Evolutionary conservation across 2,888 invertebrate genomes (phyloP).

Genomic region (Sinodicranocentrus sp.): DNA sequence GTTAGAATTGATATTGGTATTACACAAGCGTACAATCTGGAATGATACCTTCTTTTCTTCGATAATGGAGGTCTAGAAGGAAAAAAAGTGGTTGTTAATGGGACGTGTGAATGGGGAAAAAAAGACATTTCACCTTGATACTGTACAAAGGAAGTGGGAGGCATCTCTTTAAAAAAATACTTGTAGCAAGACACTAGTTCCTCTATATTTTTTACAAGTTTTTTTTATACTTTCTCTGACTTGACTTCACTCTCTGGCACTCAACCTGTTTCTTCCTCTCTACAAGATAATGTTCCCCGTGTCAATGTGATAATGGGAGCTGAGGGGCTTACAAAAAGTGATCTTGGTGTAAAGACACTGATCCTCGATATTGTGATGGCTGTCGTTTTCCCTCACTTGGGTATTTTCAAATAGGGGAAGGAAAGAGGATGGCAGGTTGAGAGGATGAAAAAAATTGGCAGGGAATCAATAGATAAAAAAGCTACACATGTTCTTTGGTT

Average conservation of each 20-base stretch:
- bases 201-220: background rate
- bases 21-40: constrained; percentile 53
- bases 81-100: constrained; percentile 57
- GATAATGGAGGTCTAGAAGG: constrained; percentile 13
- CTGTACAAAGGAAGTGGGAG: no score
- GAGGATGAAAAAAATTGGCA: constrained; percentile 23
- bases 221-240: background rate
- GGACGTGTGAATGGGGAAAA: background rate
- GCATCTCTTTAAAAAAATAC: background rate
- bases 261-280: constrained; percentile 36
- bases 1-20: constrained; percentile 47
- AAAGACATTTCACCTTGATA: constrained; percentile 18
- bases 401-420: constrained; percentile 18
- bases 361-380: constrained; percentile 33
- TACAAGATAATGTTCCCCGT: constrained; percentile 60
- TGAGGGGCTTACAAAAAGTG: constrained; percentile 59
- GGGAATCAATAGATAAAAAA: constrained; percentile 39
- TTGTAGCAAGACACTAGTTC: background rate
- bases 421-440: background rate
- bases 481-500: background rate
- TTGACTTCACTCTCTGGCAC: background rate
- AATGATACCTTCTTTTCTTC: constrained; percentile 30
- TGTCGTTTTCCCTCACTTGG: constrained; percentile 1
- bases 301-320: constrained; percentile 64
- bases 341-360: constrained; percentile 41